Base-by-base conservation (phyloP, 1,140 invertebrate species). In the Amphibalanus amphitrite region DNA sequence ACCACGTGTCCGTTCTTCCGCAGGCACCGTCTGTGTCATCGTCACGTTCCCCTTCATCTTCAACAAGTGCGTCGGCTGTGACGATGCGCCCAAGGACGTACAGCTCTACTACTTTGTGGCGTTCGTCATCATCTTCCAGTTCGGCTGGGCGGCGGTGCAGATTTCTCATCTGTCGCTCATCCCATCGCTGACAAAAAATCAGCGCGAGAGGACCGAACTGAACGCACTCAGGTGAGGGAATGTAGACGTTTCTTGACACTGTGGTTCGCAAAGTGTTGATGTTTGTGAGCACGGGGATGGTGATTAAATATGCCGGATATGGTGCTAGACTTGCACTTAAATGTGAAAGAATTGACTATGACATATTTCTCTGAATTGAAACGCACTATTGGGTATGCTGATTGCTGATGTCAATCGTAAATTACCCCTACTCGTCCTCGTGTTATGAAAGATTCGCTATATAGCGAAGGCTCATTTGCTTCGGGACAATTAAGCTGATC, bases 61-160 rank as follows among this genome's bases (percentile, higher is more conserved):
- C 80, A 86, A 87, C 15, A 83, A 85, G 69, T 96, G 92, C 78
- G 80, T 93, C 73, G 83, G 83, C 33, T 94, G 92, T 79, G 76
- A 82, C 73, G 72, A 81, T 74, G 73, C 72, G 75, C 82, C 88
- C 75, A 88, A 85, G 83, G 33, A 30, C 69, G 86, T 88, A 0
- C 87, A 92, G 80, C 83, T 97, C 75, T 81, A 91, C 73, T 97
- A 97, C 80, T 97, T 91, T 82, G 84, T 86, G 40, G 85, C 90
- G 64, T 97, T 97, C 81, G 90, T 97, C 67, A 82, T 91, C 68
- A 88, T 97, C 74, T 97, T 97, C 82, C 95, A 98, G 86, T 92
- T 97, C 81, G 95, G 95, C 28, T 97, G 95, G 95, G 94, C 94
- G 4, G 81, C 90, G 20, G 89, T 92, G 1, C 95, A 98, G 84